Conservation (phyloP, 1,140 invertebrate genomes). For the Cydia fagiglandana region DNA sequence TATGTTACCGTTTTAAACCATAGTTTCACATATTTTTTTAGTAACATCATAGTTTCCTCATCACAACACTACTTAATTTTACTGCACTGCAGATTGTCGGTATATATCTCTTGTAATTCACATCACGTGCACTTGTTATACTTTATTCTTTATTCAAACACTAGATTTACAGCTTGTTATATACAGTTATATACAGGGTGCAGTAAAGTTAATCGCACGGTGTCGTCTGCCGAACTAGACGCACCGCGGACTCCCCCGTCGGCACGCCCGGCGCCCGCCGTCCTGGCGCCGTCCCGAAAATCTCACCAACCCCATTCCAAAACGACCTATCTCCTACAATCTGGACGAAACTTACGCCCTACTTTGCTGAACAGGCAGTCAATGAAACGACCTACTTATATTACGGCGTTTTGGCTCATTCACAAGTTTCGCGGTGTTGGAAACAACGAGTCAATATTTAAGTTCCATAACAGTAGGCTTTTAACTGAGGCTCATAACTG, state of each 20-base stretch:
- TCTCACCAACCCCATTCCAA: conserved; percentile 23
- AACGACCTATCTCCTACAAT: background rate
- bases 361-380: background rate
- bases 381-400: background rate
- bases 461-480: background rate
- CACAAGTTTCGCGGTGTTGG: background rate
- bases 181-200: background rate
- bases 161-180: too few relatives aligned
- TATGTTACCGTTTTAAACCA: too few relatives aligned
- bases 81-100: too few relatives aligned
- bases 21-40: too few relatives aligned
- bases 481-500: too few relatives aligned
- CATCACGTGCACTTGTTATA: background rate
- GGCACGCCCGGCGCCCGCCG: conserved; percentile 40
- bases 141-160: too few relatives aligned
- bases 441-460: background rate
- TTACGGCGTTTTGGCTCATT: background rate
- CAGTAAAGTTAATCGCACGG: background rate
- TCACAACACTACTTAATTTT: too few relatives aligned
- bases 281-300: conserved; percentile 41
- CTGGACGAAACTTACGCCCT: background rate
- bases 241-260: background rate
- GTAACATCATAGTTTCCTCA: too few relatives aligned
- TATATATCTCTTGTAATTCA: too few relatives aligned
- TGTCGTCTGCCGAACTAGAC: background rate